Base-by-base conservation (phyloP, 2,797 vertebrate genomes). In the Acrocephalus scirpaceus region DNA sequence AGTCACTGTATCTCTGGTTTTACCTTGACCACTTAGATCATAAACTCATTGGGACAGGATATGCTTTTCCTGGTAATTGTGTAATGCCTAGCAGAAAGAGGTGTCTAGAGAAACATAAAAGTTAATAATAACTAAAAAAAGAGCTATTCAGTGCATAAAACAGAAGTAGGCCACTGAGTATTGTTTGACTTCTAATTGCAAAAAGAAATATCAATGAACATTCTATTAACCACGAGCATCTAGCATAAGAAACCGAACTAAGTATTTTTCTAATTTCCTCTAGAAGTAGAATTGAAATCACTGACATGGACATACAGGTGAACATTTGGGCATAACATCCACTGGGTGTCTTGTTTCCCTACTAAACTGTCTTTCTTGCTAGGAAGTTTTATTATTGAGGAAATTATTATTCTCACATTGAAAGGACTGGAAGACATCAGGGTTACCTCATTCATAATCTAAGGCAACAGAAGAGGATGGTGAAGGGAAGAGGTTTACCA, bases 21-120 rank as follows among this genome's bases (percentile, higher is more conserved):
- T 34, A 54, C n/a, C 34, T 30, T 61, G 12, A 48, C 10, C 10
- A 20, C 18, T 54, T 70, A 51, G 38, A 56, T 20, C 17, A 42
- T 30, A 51, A 30, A 2, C 2, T 60, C 2, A 4, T 57, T 38
- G 26, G 14, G 15, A 36, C 0, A 4, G 26, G 9, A 30, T n/a
- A 19, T 47, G 16, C 2, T 89, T 85, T 87, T 36, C 12, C 11
- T 45, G 8, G 8, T 44, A 26, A 58, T 21, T 22, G 8, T 17
- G 20, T 36, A 60, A 32, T 58, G 16, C 20, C 36, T 48, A 34
- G 19, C 13, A 71, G 44, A 82, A 78, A 34, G 21, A 70, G n/a
- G 26, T 20, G 12, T 65, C 50, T 54, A 47, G 60, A 82, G 26
- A 8, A 89, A 48, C 10, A 42, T 13, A 20, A 16, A 51, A 3